Conservation (phyloP, 2,888 invertebrate species). For the Choreutis nemorana region DNA sequence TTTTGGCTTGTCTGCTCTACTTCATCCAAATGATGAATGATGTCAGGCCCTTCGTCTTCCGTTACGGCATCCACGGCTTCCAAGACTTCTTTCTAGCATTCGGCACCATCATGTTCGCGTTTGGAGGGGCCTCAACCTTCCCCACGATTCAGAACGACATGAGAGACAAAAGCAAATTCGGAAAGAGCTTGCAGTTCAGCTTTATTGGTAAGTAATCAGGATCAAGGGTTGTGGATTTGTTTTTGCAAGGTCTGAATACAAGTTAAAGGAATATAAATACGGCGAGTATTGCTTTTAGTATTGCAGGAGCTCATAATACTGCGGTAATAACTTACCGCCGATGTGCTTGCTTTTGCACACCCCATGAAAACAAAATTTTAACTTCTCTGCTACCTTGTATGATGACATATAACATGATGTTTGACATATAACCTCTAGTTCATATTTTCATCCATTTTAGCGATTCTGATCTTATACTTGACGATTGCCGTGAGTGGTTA, state of each 20-base stretch:
- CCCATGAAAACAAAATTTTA: too few relatives aligned
- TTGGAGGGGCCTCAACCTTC: constrained; percentile 78
- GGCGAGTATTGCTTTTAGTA: too few relatives aligned
- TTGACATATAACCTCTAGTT: too few relatives aligned
- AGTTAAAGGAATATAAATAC: too few relatives aligned
- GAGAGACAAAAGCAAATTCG: constrained; percentile 71
- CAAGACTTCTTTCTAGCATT: constrained; percentile 73
- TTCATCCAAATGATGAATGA: constrained; percentile 70
- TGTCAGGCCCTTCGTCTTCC: constrained; percentile 43
- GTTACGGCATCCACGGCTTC: constrained; percentile 62
- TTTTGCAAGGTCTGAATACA: constrained; percentile 2
- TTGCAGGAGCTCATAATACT: too few relatives aligned
- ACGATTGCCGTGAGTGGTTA: constrained; percentile 70
- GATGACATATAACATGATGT: too few relatives aligned
- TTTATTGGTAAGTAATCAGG: constrained; percentile 66
- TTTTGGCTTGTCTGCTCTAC: constrained; percentile 69
- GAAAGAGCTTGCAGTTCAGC: constrained; percentile 68
- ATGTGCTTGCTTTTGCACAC: too few relatives aligned
- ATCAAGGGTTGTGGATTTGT: constrained; percentile 1
- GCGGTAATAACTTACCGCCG: too few relatives aligned
- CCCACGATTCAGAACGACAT: constrained; percentile 84
- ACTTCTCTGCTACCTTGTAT: too few relatives aligned
- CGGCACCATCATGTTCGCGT: constrained; percentile 75
- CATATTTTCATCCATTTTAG: too few relatives aligned
- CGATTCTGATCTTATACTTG: constrained; percentile 63